A percentile compares a stretch with the other conserved stretches of the same genome.
Conservation (phyloP, 2,888 invertebrate species). For the Epirrhoe alternata region DNA sequence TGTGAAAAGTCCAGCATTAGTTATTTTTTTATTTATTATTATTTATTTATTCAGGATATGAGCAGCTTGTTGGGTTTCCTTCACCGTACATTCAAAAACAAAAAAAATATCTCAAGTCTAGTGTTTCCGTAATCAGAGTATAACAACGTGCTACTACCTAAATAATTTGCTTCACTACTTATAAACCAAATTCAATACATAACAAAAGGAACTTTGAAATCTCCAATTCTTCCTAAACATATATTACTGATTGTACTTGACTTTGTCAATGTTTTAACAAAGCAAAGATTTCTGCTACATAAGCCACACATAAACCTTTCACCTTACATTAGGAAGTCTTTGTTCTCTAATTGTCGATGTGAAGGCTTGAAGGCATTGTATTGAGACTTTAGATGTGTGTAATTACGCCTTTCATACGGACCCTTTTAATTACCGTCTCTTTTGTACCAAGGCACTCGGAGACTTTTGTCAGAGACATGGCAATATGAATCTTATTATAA, state of each 20-base stretch:
- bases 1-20: no score
- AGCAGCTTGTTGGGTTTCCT: no score
- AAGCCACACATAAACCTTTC: slow-evolving; percentile 34
- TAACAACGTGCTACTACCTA: no score
- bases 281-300: slow-evolving; percentile 13
- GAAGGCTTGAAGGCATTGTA: slow-evolving; percentile 48
- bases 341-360: slow-evolving; percentile 54
- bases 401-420: slow-evolving; percentile 75
- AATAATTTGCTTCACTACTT: no score
- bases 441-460: slow-evolving; percentile 63
- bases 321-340: slow-evolving; percentile 31
- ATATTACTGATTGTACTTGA: background rate
- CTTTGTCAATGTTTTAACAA: slow-evolving; percentile 8
- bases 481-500: slow-evolving; percentile 1
- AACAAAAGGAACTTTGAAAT: no score
- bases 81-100: no score
- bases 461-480: slow-evolving; percentile 3
- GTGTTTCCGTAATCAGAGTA: no score
- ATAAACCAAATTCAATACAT: no score
- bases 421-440: slow-evolving; percentile 73
- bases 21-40: no score
- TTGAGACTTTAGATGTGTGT: slow-evolving; percentile 48
- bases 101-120: no score
- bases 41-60: no score
- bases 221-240: no score